Conservation (phyloP, 2,888 invertebrate genomes). For the Elysia crispata region DNA sequence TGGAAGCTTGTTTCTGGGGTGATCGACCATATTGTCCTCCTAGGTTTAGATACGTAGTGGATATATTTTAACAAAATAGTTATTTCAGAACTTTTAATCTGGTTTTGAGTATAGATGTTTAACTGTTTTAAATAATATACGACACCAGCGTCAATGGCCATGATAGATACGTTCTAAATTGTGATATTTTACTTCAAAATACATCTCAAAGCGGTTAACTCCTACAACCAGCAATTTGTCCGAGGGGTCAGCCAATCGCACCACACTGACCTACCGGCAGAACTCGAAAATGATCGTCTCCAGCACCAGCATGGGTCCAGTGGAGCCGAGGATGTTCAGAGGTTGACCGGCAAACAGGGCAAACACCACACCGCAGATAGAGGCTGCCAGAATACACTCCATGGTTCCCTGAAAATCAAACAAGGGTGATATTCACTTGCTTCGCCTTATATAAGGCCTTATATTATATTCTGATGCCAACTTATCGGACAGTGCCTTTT, state of each 20-base stretch:
- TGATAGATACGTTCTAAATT: not conserved
- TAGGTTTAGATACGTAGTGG: too few species aligned
- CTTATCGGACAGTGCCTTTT: too few species aligned
- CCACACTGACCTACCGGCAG: constrained; percentile 82
- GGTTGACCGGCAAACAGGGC: constrained; percentile 78
- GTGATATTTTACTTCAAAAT: not conserved
- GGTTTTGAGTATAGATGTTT: too few species aligned
- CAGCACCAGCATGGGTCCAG: constrained; percentile 78
- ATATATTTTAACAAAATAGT: too few species aligned
- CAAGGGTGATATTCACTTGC: too few species aligned
- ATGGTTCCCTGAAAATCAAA: constrained; percentile 77
- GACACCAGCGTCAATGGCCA: too few species aligned
- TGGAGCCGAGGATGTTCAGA: constrained; percentile 77
- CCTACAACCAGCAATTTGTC: not conserved
- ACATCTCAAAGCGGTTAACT: not conserved
- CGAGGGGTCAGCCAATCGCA: not conserved
- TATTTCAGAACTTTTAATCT: too few species aligned
- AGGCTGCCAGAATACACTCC: constrained; percentile 79
- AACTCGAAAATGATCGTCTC: constrained; percentile 95
- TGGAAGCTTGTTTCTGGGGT: too few species aligned
- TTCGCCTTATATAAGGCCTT: too few species aligned
- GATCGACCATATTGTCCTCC: too few species aligned
- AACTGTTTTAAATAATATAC: too few species aligned
- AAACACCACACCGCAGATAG: constrained; percentile 73
- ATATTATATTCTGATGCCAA: too few species aligned